Evolutionary conservation across 2,113 vertebrate species (phyloP), one percentile per base, ranked within the genome.

Genomic region (Strix uralensis): DNA sequence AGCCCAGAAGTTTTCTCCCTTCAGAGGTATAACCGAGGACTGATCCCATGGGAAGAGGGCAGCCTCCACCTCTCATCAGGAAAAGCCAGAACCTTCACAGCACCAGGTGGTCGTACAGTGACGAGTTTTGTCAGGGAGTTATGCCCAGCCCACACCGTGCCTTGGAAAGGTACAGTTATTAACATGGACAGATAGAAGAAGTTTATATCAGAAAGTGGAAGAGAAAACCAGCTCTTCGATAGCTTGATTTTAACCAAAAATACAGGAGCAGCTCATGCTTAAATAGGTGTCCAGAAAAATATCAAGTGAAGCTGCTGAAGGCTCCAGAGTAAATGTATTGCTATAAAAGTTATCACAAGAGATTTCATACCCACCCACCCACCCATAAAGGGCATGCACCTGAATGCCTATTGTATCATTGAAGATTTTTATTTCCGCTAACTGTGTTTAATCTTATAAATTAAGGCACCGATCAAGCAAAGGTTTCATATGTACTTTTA

Each of bases 61-160:
- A 90, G 22, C 51, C 57, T 69, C 21, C 21, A 59, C 23, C 40
- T 49, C 46, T n/a, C 46, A 36, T 15, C 9, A 47, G 30, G 36
- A 61, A 10, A 93, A 67, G 65, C 38, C 86, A 66, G 59, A 47
- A 91, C 18, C 6, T 46, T 74, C 77, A 57, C 27, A 63, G 29
- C 20, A 91, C 15, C 47, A 91, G 11, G 7, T 1, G 0, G 21
- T 49, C 2, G 1, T 6, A 38, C 34, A 69, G 25, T 46, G 34
- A 32, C 8, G 32, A 13, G 18, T 70, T 84, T 83, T 46, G 36
- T 18, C 47, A 36, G 63, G 16, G 20, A 17, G 9, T 54, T 81
- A 29, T 19, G 13, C 44, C 26, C 0, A 0, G 18, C 59, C 51
- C 67, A 74, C 26, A 46, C 4, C 3, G 1, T 49, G 42, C 27